Percentiles rank a stretch among this genome's conserved stretches.
phyloP scores from a whole-genome alignment of 2,113 vertebrate species.

The Falco punctatus region DNA sequence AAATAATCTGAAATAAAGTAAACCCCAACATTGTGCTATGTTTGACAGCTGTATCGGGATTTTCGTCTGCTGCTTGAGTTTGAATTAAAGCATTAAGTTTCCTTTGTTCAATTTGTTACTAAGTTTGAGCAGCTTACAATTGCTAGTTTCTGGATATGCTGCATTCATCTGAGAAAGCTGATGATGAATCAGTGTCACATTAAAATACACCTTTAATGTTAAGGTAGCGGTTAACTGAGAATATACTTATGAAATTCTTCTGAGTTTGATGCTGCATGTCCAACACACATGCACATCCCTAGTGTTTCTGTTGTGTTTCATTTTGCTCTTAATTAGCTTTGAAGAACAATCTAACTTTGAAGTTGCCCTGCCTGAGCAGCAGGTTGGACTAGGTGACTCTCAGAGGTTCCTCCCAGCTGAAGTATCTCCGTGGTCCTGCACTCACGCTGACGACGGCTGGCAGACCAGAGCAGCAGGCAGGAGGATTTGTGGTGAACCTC shows the following conservation, averaged over 20 bases:
- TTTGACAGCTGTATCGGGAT: background rate
- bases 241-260: background rate
- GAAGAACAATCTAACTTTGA: background rate
- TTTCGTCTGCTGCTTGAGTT: constrained; percentile 3
- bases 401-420: background rate
- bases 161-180: background rate
- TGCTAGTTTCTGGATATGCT: background rate
- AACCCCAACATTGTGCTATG: background rate
- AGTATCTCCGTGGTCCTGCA: background rate
- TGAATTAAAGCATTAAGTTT: constrained; percentile 20
- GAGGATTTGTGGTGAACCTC: constrained; percentile 18
- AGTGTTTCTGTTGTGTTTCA: background rate
- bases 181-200: background rate
- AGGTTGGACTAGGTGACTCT: background rate
- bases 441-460: background rate
- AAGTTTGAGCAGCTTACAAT: background rate
- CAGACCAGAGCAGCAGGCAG: background rate
- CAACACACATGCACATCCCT: background rate
- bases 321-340: background rate
- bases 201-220: background rate
- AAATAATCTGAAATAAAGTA: background rate
- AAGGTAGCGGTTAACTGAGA: background rate
- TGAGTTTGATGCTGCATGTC: background rate
- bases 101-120: background rate
- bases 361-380: background rate